Evolutionary conservation across 1,140 invertebrate species (phyloP).

Genomic region (Saxidomus purpurata): DNA sequence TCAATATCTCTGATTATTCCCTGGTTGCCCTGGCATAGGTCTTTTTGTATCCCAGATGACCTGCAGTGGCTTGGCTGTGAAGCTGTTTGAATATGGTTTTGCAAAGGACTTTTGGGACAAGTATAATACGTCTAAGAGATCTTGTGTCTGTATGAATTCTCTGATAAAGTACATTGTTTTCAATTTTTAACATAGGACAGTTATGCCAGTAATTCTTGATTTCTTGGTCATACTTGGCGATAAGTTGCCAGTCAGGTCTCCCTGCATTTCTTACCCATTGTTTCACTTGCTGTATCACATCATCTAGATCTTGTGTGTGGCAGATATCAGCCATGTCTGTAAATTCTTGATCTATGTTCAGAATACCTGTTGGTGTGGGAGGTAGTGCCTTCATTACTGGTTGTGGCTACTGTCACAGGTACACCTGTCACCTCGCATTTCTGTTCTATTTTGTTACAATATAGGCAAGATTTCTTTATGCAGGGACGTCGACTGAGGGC

Average conservation of each 20-base stretch:
- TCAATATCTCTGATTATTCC: conserved; percentile 1
- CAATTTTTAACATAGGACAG: conserved; percentile 21
- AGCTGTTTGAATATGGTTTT: conserved; percentile 24
- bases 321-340: not conserved
- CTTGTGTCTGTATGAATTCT: not conserved
- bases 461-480: not conserved
- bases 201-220: conserved; percentile 42
- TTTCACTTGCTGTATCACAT: not conserved
- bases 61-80: not conserved
- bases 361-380: not conserved
- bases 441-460: not conserved
- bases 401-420: not conserved
- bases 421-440: not conserved
- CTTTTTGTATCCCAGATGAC: conserved; percentile 36
- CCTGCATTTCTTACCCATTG: not conserved
- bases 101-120: not conserved
- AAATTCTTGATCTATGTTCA: not conserved
- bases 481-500: conserved; percentile 51
- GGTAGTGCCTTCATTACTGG: not conserved
- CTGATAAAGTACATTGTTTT: conserved; percentile 3
- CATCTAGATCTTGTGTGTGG: conserved; percentile 6
- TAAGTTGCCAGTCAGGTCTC: conserved; percentile 14
- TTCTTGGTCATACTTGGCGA: not conserved
- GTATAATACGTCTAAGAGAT: not conserved
- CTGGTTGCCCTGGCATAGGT: not conserved